Base-by-base conservation (phyloP, 2,113 vertebrate species). In the Rhinopomastus cyanomelas region DNA sequence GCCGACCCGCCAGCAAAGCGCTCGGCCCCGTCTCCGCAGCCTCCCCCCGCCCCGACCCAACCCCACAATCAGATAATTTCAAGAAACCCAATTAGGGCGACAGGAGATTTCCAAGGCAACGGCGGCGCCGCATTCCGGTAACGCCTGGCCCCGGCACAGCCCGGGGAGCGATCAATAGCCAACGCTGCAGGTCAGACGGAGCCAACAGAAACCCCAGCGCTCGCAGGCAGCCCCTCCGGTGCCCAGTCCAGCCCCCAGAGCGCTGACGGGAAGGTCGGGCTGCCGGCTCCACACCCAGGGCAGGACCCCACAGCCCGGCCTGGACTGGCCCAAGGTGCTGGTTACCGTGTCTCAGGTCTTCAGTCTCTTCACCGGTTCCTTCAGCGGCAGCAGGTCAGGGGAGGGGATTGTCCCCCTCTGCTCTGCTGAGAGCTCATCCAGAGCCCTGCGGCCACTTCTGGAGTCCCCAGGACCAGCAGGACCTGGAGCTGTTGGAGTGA, bases 101-200 rank as follows among this genome's bases (percentile, higher is more conserved):
- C 8, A 21, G 82, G 88, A 74, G 81, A 94, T 96, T 95, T 92
- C 90, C 94, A 88, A 91, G 83, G 93, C 72, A 91, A 86, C 32
- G 15, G 68, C 6, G 3, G 56, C 44, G 64, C 78, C 16, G 27
- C 81, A 3, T 93, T 93, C 92, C 94, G 51, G 81, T 89, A 93
- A 95, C 18, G 15, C 65, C 81, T 25, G 76, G 80, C 68, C 55
- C 61, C 34, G 68, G 57, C 86, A 30, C 78, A 71, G 29, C 4
- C 2, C 18, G 88, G 82, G 84, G 71, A 83, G 71, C 69, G 90
- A 96, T 95, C 93, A 42, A 52, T 71, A 25, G 64, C 22, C 67
- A 90, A 88, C 17, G 7, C 90, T 91, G 91, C 77, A 85, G 30
- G 83, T 36, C 44, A 9, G n/a, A 39, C 15, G 44, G 44, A 42